Conservation (phyloP, 2,113 vertebrate species). For the Marmota flaviventris region DNA sequence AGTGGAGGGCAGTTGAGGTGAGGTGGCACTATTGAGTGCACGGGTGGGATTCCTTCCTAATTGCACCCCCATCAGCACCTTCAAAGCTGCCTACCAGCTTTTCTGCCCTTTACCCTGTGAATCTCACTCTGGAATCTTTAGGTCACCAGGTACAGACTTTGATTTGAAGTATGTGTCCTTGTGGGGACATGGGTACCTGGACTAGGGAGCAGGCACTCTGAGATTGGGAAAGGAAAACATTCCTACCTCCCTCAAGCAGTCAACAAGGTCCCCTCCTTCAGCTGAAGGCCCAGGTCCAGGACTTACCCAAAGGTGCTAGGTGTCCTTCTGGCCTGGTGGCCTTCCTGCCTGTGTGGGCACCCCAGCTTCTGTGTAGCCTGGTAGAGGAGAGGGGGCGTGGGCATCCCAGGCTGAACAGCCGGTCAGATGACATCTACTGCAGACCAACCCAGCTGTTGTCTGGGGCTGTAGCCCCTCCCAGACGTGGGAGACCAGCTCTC, state of each 20-base stretch:
- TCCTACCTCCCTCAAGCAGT: background rate
- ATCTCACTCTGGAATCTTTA: background rate
- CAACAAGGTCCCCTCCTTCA: background rate
- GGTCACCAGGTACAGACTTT: background rate
- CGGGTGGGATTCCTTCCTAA: background rate
- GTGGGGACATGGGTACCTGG: background rate
- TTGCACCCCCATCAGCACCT: background rate
- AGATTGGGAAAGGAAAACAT: background rate
- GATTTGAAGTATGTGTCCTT: background rate
- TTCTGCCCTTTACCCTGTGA: accelerated
- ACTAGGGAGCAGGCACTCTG: background rate
- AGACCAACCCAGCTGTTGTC: slow-evolving; percentile 34
- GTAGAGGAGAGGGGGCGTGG: slow-evolving; percentile 16
- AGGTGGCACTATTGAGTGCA: background rate
- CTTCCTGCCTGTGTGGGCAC: background rate
- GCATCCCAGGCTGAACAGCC: slow-evolving; percentile 11
- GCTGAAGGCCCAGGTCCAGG: background rate
- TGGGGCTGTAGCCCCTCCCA: slow-evolving; percentile 72
- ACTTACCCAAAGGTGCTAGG: slow-evolving; percentile 58
- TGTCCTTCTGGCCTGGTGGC: background rate
- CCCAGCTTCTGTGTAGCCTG: slow-evolving; percentile 2
- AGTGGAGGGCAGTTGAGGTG: background rate
- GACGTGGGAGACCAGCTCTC: slow-evolving; percentile 64
- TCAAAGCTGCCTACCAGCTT: background rate
- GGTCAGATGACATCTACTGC: slow-evolving; percentile 69